Evolutionary conservation across 2,797 vertebrate species (phyloP), one percentile per base, ranked within the genome.

Genomic region (Mastacembelus armatus): DNA sequence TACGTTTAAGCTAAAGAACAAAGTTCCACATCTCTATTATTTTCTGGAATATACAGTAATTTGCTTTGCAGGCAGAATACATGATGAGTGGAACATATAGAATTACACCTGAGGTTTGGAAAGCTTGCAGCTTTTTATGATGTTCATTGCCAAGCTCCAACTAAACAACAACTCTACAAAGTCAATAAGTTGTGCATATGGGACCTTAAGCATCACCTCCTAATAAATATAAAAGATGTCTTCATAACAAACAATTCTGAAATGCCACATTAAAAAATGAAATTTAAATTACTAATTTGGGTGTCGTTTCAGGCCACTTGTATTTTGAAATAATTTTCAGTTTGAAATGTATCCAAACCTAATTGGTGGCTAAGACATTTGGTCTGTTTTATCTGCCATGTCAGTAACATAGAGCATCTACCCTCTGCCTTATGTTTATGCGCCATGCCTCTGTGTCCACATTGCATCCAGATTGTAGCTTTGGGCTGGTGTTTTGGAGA

Each of bases 401-500:
- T 49, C 19, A 42, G 3, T n/a, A 19, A 15, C 22, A 22, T 6
- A 10, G 26, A 57, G 3, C 26, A 12, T 12, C 27, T 35, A 0
- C 8, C 8, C 4, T 26, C 6, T 40, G 7, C 16, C 40, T 1
- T 14, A 1, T 42, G 1, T 5, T 27, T 27, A 36, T 9, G 4
- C 33, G 1, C 7, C 24, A 1, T 11, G 2, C 10, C 18, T 42
- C 1, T 10, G 0, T 63, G 15, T 66, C 11, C 18, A 5, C 36
- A 48, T 1, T 82, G 61, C 44, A 71, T 83, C 40, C 91, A 99
- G 97, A 96, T 99, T 81, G 96, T 95, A 59, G 97, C 97, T 1
- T 38, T 98, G 77, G 97, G 97, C 81, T 94, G 94, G 89, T 99
- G 95, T 81, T 96, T 98, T 8, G 97, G 98, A 38, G 91, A 97